phyloP scores from a whole-genome alignment of 2,113 vertebrate genomes.

The Pollimyrus isidori region DNA sequence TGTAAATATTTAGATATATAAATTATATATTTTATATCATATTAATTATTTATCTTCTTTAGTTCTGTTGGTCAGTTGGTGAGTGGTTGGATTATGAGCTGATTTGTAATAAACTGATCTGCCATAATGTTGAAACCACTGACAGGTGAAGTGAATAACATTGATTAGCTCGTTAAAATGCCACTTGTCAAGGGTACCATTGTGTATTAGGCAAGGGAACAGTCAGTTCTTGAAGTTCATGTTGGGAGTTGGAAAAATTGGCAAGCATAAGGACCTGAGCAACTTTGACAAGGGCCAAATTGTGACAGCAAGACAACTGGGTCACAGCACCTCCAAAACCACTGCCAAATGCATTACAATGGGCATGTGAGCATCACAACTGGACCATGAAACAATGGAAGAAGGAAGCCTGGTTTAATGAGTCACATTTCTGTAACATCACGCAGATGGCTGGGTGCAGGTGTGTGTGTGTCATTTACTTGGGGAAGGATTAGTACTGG shows the following conservation, averaged over 20 bases:
- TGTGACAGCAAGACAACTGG: not conserved
- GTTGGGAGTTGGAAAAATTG: not conserved
- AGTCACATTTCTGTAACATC: not conserved
- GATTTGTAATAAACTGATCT: not conserved
- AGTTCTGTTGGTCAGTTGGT: too few species aligned
- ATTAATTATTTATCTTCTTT: too few species aligned
- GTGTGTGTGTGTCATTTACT: too few species aligned
- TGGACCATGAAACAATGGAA: not conserved
- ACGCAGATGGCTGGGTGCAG: too few species aligned
- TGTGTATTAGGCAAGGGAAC: too few species aligned
- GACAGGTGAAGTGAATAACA: not conserved
- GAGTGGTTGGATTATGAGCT: not conserved
- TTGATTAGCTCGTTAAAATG: too few species aligned
- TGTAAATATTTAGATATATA: not conserved
- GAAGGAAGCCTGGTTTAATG: not conserved
- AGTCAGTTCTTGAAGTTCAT: too few species aligned
- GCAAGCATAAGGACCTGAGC: not conserved
- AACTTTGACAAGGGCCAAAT: not conserved
- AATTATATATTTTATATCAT: not conserved
- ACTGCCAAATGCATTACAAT: not conserved
- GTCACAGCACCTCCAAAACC: too few species aligned
- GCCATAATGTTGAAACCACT: not conserved
- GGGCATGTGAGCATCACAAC: not conserved
- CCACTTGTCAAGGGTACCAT: too few species aligned
- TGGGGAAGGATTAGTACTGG: too few species aligned